Percentiles rank a stretch among this genome's conserved stretches.
These are phyloP conservation scores for Euphydryas editha DNA, from an alignment of 2,888 invertebrate species.

Conservation along the genomic window DNA sequence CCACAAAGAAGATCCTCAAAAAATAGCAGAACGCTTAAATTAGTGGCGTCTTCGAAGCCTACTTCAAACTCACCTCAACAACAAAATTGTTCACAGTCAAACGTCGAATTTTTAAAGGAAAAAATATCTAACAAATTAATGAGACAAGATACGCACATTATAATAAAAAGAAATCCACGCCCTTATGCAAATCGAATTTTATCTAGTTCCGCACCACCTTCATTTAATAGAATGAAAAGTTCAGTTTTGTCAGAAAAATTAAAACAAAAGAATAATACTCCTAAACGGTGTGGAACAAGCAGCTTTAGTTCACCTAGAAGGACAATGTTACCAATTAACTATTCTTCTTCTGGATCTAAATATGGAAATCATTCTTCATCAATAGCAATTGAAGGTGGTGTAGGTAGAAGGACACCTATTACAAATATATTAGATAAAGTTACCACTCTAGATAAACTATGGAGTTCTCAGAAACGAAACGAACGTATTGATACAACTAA, in stretches of 20 bases:
- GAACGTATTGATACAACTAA: constrained; percentile 71
- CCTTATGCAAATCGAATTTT: constrained; percentile 55
- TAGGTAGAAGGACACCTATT: constrained; percentile 77
- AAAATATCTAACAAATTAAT: constrained; percentile 85
- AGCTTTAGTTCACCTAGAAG: constrained; percentile 76
- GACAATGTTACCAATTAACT: constrained; percentile 74
- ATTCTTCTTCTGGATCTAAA: constrained; percentile 61
- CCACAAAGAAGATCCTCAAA: constrained; percentile 90
- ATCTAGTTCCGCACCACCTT: constrained; percentile 74
- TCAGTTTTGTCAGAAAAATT: constrained; percentile 46
- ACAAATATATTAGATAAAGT: constrained; percentile 78
- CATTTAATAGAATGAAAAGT: constrained; percentile 66
- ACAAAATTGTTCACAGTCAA: constrained; percentile 69
- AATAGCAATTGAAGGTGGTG: constrained; percentile 75
- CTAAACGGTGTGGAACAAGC: constrained; percentile 64
- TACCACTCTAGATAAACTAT: constrained; percentile 82
- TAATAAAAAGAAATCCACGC: constrained; percentile 53
- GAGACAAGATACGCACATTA: constrained; percentile 75
- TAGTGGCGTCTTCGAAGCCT: constrained; percentile 83
- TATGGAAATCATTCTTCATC: constrained; percentile 59
- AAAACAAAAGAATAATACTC: constrained; percentile 51
- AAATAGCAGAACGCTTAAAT: constrained; percentile 86
- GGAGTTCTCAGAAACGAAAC: constrained; percentile 78
- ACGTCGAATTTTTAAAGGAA: constrained; percentile 85
- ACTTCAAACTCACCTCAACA: constrained; percentile 65